Evolutionary conservation across 2,888 invertebrate genomes (phyloP).

Genomic region (Agrilus mali): DNA sequence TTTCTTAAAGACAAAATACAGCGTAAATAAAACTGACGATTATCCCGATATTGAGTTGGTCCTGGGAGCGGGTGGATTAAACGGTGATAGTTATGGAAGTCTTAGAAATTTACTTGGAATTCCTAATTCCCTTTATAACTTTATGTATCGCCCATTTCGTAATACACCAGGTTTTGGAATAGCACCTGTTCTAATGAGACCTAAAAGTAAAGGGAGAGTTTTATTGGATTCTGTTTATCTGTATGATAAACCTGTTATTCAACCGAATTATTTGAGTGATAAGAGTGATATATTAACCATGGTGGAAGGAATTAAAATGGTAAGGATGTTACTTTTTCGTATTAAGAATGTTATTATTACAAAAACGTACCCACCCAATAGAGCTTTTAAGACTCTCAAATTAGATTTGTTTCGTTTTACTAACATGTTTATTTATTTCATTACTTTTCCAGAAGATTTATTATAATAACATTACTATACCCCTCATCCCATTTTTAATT

Average conservation of each 20-base stretch:
- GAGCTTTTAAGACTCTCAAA: no score
- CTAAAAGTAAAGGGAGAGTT: slow-evolving; percentile 61
- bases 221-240: slow-evolving; percentile 59
- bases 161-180: slow-evolving; percentile 51
- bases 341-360: no score
- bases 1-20: slow-evolving; percentile 55
- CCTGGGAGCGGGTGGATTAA: slow-evolving; percentile 62
- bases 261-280: slow-evolving; percentile 70
- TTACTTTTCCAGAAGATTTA: no score
- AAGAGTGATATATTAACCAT: slow-evolving; percentile 59
- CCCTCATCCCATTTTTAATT: no score
- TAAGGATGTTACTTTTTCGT: slow-evolving; percentile 24
- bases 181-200: slow-evolving; percentile 61
- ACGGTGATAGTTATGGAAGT: slow-evolving; percentile 58
- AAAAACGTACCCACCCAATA: no score
- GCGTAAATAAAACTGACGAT: slow-evolving; percentile 33
- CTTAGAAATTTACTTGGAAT: slow-evolving; percentile 53
- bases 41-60: slow-evolving; percentile 73
- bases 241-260: slow-evolving; percentile 60
- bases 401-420: no score
- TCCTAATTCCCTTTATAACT: slow-evolving; percentile 44
- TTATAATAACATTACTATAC: no score
- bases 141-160: slow-evolving; percentile 40
- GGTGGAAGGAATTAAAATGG: slow-evolving; percentile 62
- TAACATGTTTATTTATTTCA: no score